Percentiles rank a stretch among this genome's conserved stretches.
Conservation (phyloP, 2,797 vertebrate genomes). For the Clarias fuscus region DNA sequence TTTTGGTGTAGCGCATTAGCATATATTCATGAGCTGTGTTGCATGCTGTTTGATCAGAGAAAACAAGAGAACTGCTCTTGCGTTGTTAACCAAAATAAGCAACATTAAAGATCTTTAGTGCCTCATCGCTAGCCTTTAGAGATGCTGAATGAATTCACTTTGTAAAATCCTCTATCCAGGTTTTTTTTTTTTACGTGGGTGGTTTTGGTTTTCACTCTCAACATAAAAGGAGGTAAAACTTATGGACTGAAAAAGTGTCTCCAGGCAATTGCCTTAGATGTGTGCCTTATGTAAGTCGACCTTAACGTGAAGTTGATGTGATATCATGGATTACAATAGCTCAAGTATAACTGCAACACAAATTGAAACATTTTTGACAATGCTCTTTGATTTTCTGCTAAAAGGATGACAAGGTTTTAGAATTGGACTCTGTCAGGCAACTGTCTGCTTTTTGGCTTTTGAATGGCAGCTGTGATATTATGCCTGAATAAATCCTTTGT, state of each 20-base stretch:
- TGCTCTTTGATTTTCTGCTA: slow-evolving; percentile 33
- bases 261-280: neutral
- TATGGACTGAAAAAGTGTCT: neutral
- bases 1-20: slow-evolving; percentile 37
- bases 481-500: slow-evolving; percentile 38
- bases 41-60: slow-evolving; percentile 53
- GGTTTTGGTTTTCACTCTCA: neutral
- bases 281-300: neutral
- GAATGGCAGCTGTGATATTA: slow-evolving; percentile 49
- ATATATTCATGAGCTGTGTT: slow-evolving; percentile 51
- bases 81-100: slow-evolving; percentile 51
- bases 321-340: slow-evolving; percentile 16
- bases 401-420: slow-evolving; percentile 40
- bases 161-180: neutral
- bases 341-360: neutral
- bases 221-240: neutral
- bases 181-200: neutral
- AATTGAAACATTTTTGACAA: slow-evolving; percentile 15
- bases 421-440: slow-evolving; percentile 42
- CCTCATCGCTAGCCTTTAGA: slow-evolving; percentile 14
- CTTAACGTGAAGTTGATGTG: slow-evolving; percentile 6
- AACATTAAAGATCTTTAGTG: slow-evolving; percentile 48
- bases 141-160: slow-evolving; percentile 10
- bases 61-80: slow-evolving; percentile 52
- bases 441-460: slow-evolving; percentile 38